Conservation (phyloP, 2,888 invertebrate genomes). For the Eupeodes latifasciatus region DNA sequence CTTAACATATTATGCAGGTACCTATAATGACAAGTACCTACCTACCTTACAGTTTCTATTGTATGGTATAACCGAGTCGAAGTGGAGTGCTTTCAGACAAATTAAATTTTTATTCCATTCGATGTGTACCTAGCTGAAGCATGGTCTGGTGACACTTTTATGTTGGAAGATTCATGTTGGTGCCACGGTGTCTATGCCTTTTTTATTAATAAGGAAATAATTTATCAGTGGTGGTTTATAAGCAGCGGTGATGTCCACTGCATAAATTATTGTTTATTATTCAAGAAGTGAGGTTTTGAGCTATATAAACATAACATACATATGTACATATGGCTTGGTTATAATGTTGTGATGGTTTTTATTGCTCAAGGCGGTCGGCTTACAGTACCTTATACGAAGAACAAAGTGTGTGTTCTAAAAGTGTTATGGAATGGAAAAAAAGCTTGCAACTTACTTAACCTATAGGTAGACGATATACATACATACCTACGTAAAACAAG, state of each 20-base stretch:
- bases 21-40: no score
- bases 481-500: background rate
- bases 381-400: background rate
- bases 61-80: background rate
- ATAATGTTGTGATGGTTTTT: constrained; percentile 46
- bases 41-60: constrained; percentile 12
- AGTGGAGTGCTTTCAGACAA: constrained; percentile 56
- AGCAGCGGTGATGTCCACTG: constrained; percentile 43
- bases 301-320: background rate
- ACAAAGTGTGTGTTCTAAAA: constrained; percentile 42
- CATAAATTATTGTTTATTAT: constrained; percentile 67
- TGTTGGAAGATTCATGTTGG: constrained; percentile 58
- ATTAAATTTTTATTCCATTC: constrained; percentile 66
- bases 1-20: constrained; percentile 27
- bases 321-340: background rate
- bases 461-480: background rate
- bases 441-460: constrained; percentile 19
- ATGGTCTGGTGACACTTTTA: constrained; percentile 55
- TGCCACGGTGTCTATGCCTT: constrained; percentile 52
- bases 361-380: background rate
- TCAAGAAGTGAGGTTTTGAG: constrained; percentile 23
- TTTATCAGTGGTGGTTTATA: constrained; percentile 46
- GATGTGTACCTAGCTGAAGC: constrained; percentile 19
- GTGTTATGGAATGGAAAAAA: constrained; percentile 36
- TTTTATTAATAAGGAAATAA: constrained; percentile 73